Base-by-base conservation (phyloP, 1,140 invertebrate species). In the Pseudomyrmex flavicornis region DNA sequence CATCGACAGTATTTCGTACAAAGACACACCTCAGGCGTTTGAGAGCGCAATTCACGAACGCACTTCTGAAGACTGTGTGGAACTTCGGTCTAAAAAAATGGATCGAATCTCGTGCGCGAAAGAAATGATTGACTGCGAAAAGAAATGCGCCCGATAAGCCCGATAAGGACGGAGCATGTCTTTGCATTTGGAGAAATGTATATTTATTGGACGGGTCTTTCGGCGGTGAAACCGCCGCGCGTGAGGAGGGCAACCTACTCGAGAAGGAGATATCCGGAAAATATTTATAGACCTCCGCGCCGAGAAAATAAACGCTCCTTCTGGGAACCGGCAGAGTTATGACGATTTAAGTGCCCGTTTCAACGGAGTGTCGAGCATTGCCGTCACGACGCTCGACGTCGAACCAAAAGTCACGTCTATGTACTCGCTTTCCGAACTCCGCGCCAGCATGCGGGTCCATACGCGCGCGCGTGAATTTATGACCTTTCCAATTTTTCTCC, bases 321-420 rank as follows among this genome's bases (percentile, higher is more conserved):
- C 80, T 82, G 70, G 61, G 80, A 82, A 76, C 72, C 59, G 58
- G 59, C 59, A 35, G 80, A 82, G 80, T 82, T 82, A 82, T 82
- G 72, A 75, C 80, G 52, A 82, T 82, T 82, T 82, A 80, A 80
- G 73, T 83, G 73, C 72, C 74, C 74, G 63, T 68, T 77, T 76
- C 73, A 83, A 83, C 62, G 63, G 82, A 75, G 75, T 68, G 82
- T 58, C 74, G 62, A 77, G 54, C 73, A 63, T 68, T 68, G 54
- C 50, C 82, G 63, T 79, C 74, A 68, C 46, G 74, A 83, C 54
- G 63, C 70, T 48, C 35, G 44, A 65, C 61, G 72, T 76, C 80
- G 61, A 66, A 59, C 69, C 80, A 46, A 35, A 35, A 70, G 61
- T 35, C 68, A 70, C 76, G 12, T 79, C 66, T 72, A 61, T 50